Conservation (phyloP, 2,113 vertebrate species). For the Bos taurus region DNA sequence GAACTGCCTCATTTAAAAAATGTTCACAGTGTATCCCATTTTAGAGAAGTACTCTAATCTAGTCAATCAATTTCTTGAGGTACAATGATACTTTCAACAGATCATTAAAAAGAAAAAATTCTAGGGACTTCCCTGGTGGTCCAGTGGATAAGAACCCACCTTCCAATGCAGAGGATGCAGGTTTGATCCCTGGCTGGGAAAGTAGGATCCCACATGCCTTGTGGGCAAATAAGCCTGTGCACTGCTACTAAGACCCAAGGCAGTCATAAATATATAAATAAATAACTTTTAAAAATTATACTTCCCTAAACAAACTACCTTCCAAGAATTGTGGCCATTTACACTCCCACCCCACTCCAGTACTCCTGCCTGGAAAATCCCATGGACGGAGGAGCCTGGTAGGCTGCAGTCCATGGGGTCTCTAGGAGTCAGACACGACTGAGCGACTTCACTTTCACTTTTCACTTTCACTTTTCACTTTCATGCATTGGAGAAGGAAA, state of each 20-base stretch:
- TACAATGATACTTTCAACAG: neutral
- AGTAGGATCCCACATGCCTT: neutral
- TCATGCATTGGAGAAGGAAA: too few species aligned
- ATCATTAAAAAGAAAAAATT: neutral
- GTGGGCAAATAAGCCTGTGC: neutral
- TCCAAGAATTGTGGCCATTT: neutral
- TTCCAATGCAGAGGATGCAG: neutral
- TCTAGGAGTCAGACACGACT: too few species aligned
- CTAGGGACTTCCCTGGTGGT: neutral
- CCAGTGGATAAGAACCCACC: neutral
- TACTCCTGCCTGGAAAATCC: too few species aligned
- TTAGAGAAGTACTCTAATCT: neutral
- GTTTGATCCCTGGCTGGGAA: neutral
- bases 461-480: too few species aligned
- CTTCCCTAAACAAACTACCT: neutral
- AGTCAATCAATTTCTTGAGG: neutral
- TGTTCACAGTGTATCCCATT: neutral
- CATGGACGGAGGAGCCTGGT: too few species aligned
- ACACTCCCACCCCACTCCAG: too few species aligned
- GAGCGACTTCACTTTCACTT: too few species aligned
- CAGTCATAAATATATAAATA: neutral
- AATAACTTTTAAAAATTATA: neutral
- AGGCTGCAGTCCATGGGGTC: too few species aligned
- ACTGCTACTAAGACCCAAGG: neutral
- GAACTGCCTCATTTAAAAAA: neutral